Evolutionary conservation across 2,113 vertebrate genomes (phyloP), one percentile per base, ranked within the genome.

Genomic region (Megatriorchis doriae): DNA sequence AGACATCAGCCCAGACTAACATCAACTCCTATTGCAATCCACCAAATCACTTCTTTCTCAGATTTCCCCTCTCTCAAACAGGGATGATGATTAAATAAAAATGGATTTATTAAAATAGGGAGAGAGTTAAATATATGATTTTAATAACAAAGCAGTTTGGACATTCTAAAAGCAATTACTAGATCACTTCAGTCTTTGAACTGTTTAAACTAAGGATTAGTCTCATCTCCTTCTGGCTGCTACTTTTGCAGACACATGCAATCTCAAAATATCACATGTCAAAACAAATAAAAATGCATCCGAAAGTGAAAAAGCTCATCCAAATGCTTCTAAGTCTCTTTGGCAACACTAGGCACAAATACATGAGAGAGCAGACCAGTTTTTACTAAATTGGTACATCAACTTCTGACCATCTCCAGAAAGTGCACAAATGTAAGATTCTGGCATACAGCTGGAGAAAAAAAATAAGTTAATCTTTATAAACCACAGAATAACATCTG

Each of bases 401-500:
- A 93, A n/a, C 68, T 84, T 85, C 83, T 82, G 65, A 48, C 56
- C 13, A 4, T 56, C 89, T 31, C 26, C 80, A 91, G 45, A 79
- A 85, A 91, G 48, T 58, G 27, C 14, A 3, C 70, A 92, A 93
- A 84, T 67, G 19, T 40, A 63, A 89, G 74, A 89, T 82, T 79
- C 88, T 94, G 70, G 83, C 25, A 55, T 42, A 89, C 80, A 95
- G 91, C 68, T 95, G 90, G n/a, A 79, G 1, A 22, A 45, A 78
- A 63, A 59, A 71, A 38, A 52, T 55, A 47, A 50, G 22, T 26
- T 48, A 53, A 74, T 79, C 43, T 87, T 91, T 81, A 65, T 61
- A 90, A 94, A 85, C 93, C 88, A 87, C 89, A 93, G 65, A 95
- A 75, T 67, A 92, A 73, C 88, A 93, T 96, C 94, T 94, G 81